Percentiles rank a stretch among this genome's conserved stretches.
phyloP scores from a whole-genome alignment of 1,140 invertebrate species.

The Cotesia typhae region DNA sequence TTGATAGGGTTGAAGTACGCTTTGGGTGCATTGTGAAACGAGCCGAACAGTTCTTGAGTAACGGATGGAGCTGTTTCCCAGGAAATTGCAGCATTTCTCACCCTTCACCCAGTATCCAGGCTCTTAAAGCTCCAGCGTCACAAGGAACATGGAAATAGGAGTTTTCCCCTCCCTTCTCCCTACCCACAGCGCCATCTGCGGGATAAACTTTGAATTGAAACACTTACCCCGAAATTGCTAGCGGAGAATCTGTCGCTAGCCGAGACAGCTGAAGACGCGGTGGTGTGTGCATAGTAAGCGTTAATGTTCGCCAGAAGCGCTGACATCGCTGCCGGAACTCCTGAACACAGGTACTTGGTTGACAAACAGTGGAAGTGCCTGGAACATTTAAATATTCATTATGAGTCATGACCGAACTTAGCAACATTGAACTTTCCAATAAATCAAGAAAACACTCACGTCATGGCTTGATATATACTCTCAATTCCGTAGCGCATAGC shows the following conservation, averaged over 20 bases:
- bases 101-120: background rate
- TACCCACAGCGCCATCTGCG: background rate
- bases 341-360: constrained; percentile 98
- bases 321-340: constrained; percentile 98
- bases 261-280: constrained; percentile 96
- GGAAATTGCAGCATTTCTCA: constrained; percentile 56
- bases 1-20: constrained; percentile 39
- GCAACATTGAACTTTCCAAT: background rate
- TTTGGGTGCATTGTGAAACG: constrained; percentile 42
- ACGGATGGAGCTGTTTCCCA: constrained; percentile 46
- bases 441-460: constrained; percentile 73
- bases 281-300: constrained; percentile 99
- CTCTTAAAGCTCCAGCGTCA: background rate
- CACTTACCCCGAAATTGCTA: constrained; percentile 97
- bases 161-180: background rate
- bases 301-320: constrained; percentile 99
- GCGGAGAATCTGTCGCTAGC: constrained; percentile 99
- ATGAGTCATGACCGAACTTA: background rate
- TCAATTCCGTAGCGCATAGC: constrained; percentile 99
- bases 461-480: constrained; percentile 99
- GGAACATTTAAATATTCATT: constrained; percentile 53
- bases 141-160: background rate
- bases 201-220: background rate
- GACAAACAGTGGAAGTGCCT: constrained; percentile 99
- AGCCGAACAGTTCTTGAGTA: constrained; percentile 48